Conservation (phyloP, 2,888 invertebrate species). For the Tolmerus cingulatus region DNA sequence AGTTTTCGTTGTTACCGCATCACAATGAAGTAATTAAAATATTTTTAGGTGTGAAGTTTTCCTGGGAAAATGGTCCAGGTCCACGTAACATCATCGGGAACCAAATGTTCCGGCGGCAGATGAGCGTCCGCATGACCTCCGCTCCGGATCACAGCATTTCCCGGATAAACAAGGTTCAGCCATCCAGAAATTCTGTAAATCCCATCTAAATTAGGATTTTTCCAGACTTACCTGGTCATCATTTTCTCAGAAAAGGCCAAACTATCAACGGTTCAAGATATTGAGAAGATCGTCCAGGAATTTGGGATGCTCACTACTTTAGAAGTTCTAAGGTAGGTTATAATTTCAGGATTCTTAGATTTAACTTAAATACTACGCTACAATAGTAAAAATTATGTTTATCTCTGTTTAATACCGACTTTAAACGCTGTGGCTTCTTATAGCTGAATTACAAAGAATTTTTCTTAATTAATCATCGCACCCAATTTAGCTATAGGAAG, state of each 20-base stretch:
- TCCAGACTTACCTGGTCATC: slow-evolving; percentile 59
- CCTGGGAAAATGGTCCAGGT: slow-evolving; percentile 43
- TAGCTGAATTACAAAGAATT: no score
- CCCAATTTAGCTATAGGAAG: no score
- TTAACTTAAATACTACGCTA: not conserved
- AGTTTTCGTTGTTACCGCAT: not conserved
- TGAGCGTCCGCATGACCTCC: slow-evolving; percentile 51
- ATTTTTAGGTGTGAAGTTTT: slow-evolving; percentile 24
- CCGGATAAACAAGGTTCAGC: slow-evolving; percentile 15
- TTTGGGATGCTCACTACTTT: slow-evolving; percentile 59
- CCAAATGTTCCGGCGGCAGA: slow-evolving; percentile 59
- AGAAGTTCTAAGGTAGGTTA: slow-evolving; percentile 57
- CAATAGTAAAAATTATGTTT: no score
- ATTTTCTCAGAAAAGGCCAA: slow-evolving; percentile 61
- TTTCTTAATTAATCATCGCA: no score
- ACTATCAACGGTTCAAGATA: slow-evolving; percentile 58
- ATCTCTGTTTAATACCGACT: no score
- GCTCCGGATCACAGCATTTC: not conserved
- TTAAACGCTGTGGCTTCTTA: no score
- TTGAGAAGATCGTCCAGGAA: slow-evolving; percentile 61
- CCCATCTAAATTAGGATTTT: not conserved
- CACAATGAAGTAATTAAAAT: not conserved
- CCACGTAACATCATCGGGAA: slow-evolving; percentile 59
- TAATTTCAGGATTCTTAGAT: not conserved
- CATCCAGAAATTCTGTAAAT: not conserved